A percentile compares a stretch with the other conserved stretches of the same genome.
Conservation (phyloP, 2,797 vertebrate species). For the Pangasius macronema region DNA sequence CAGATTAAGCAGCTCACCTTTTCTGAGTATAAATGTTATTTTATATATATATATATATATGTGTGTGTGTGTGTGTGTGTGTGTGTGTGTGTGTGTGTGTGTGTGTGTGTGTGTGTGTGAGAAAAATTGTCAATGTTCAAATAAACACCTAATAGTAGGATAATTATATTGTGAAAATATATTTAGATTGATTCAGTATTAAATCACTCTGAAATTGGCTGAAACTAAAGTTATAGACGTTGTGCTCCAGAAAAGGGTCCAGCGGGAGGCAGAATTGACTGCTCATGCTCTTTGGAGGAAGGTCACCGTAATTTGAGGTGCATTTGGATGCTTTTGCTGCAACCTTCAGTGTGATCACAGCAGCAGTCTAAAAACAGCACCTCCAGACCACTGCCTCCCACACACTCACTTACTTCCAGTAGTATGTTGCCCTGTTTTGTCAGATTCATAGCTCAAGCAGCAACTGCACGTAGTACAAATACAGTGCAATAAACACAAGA, state of each 20-base stretch:
- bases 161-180: background rate
- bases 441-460: background rate
- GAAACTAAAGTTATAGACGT: conserved; percentile 42
- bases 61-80: too few relatives aligned
- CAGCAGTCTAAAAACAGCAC: conserved; percentile 56
- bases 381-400: conserved; percentile 45
- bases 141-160: background rate
- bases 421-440: conserved; percentile 26
- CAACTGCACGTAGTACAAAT: conserved; percentile 18
- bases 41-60: too few relatives aligned
- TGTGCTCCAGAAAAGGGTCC: conserved; percentile 36
- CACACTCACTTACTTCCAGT: conserved; percentile 27
- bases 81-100: too few relatives aligned
- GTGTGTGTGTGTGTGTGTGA: too few relatives aligned
- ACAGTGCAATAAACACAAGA: background rate
- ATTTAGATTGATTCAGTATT: background rate
- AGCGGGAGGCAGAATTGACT: conserved; percentile 39
- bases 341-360: conserved; percentile 55
- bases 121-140: background rate
- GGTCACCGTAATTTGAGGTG: conserved; percentile 57
- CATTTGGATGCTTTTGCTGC: conserved; percentile 53
- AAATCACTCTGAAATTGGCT: conserved; percentile 24
- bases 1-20: background rate
- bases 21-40: too few relatives aligned
- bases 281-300: conserved; percentile 49